Base-by-base conservation (phyloP, 2,888 invertebrate genomes). In the Coleophora flavipennella region DNA sequence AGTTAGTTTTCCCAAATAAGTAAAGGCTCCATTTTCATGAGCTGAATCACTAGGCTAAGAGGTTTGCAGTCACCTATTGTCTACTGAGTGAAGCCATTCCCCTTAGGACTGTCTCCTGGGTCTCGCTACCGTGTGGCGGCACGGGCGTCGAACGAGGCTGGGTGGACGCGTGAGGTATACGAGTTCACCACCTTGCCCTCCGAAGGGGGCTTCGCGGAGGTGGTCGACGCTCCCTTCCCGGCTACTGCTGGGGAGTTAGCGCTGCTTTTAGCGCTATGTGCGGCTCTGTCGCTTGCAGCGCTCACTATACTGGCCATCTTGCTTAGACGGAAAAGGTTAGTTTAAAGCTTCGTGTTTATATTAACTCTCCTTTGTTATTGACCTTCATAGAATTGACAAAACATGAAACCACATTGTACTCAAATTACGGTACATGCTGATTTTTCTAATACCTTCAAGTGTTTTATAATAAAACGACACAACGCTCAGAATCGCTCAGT, bases 41-140 rank as follows among this genome's bases (percentile, higher is more conserved):
- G n/a, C n/a, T n/a, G n/a, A n/a, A n/a, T n/a, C n/a, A n/a, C n/a
- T n/a, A n/a, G n/a, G n/a, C n/a, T n/a, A n/a, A n/a, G n/a, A n/a
- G n/a, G n/a, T n/a, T n/a, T n/a, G n/a, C n/a, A n/a, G n/a, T n/a
- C n/a, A n/a, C n/a, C n/a, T 20, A 4, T 20, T 20, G 20, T 20
- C 3, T 20, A 20, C 3, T 20, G 20, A 20, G 6, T 4, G 20
- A 20, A 34, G 10, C 3, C n/a, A 20, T 20, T 10, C 20, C 2
- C 70, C 72, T 7, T 28, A 79, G 83, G 83, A 36, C 69, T 89
- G 46, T 66, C 75, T 10, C 86, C 88, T 9, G 87, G 88, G 1
- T 87, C 87, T 34, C 84, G 89, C 63, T 89, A 88, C 61, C 87
- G 88, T 38, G 74, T 89, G 26, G 86, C 87, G 33, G 86, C 88